These are phyloP conservation scores for Aplochiton taeniatus DNA, from an alignment of 2,797 vertebrate species.

Conservation along the genomic window DNA sequence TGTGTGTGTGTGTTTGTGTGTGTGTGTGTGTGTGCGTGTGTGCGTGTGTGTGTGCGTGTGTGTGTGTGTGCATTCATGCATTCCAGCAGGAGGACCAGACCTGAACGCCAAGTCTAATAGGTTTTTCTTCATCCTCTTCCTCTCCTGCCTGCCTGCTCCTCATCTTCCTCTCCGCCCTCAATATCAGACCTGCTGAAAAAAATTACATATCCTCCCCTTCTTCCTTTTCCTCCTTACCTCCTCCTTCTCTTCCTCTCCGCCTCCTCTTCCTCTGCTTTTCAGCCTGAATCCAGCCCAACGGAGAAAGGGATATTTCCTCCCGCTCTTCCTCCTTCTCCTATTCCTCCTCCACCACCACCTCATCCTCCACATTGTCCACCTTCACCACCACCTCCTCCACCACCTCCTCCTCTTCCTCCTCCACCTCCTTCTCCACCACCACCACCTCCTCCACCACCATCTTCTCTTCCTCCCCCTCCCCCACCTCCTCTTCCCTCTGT, in stretches of 20 bases:
- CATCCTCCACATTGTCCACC: too few relatives aligned
- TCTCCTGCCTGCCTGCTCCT: neutral
- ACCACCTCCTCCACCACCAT: too few relatives aligned
- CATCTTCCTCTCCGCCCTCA: too few relatives aligned
- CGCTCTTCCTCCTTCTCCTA: too few relatives aligned
- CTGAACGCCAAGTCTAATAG: slow-evolving; percentile 29
- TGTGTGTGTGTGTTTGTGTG: neutral
- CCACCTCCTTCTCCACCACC: neutral
- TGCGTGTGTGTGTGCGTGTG: neutral
- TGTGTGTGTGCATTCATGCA: neutral
- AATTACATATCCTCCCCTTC: neutral
- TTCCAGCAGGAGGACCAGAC: neutral
- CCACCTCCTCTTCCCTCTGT: too few relatives aligned
- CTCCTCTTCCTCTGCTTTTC: slow-evolving; percentile 19
- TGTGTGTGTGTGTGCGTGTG: neutral
- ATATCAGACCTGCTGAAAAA: neutral
- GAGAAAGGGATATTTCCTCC: too few relatives aligned
- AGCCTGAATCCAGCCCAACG: slow-evolving; percentile 3
- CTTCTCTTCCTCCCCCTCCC: too few relatives aligned
- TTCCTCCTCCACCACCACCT: too few relatives aligned
- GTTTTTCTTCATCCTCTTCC: slow-evolving; percentile 17
- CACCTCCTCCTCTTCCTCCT: neutral
- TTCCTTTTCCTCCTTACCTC: neutral
- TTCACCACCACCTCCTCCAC: neutral
- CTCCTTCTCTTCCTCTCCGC: neutral